Conservation (phyloP, 2,888 invertebrate species). For the Ditylenchus weischeri region DNA sequence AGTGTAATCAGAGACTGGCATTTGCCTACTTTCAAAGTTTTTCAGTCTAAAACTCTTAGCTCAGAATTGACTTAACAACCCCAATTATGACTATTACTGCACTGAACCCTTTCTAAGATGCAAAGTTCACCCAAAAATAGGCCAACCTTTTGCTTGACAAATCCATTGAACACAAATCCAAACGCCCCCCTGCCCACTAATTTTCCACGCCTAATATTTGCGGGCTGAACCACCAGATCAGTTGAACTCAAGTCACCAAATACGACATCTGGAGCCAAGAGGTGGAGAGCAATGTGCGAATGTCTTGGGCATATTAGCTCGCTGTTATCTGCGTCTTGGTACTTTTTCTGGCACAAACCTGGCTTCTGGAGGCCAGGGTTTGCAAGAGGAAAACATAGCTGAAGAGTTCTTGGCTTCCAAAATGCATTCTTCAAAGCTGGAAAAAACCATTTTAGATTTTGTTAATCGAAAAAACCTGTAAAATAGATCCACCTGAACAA, state of each 20-base stretch:
- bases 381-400: neutral
- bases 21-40: no score
- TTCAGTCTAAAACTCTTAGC: no score
- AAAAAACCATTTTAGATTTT: constrained; percentile 12
- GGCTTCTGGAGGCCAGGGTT: constrained; percentile 4
- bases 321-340: neutral
- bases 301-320: constrained; percentile 9
- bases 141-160: constrained; percentile 60
- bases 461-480: neutral
- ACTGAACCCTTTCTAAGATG: no score
- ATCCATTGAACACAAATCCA: constrained; percentile 86
- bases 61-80: no score
- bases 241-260: constrained; percentile 72
- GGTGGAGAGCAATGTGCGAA: neutral
- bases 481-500: neutral
- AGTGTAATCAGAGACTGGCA: no score
- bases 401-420: constrained; percentile 31
- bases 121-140: no score
- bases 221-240: constrained; percentile 75
- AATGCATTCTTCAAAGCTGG: constrained; percentile 83
- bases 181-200: constrained; percentile 90
- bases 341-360: neutral
- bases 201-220: constrained; percentile 72
- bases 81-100: no score
- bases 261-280: constrained; percentile 60